Percentiles rank a stretch among this genome's conserved stretches.
Conservation (phyloP, 30 jellyfish, hydroid and myxozoan genomes). For the Aurelia sp. region DNA sequence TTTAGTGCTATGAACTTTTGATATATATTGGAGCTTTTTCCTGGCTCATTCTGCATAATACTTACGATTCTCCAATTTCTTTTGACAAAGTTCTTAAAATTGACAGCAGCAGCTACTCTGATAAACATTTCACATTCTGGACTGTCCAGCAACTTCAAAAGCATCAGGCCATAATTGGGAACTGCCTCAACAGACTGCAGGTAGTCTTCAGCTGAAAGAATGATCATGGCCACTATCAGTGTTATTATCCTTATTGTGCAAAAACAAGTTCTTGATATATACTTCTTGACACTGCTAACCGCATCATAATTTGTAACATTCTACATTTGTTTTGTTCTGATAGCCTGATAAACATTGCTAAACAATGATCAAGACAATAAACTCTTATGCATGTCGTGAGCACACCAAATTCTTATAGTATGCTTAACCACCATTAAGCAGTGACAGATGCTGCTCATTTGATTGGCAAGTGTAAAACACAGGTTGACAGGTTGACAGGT, state of each 20-base stretch:
- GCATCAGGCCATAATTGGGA: constrained; percentile 82
- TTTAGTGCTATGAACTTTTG: no score
- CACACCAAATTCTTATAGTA: no score
- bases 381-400: no score
- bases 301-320: no score
- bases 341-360: no score
- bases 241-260: neutral
- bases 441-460: no score
- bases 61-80: constrained; percentile 95
- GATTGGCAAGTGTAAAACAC: no score
- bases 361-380: no score
- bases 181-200: constrained; percentile 83
- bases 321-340: no score
- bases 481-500: no score
- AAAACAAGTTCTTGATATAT: neutral
- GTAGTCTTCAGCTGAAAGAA: constrained; percentile 80
- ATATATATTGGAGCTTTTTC: no score
- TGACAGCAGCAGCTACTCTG: constrained; percentile 90
- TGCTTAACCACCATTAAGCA: no score
- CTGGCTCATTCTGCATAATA: neutral
- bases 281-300: neutral
- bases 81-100: constrained; percentile 85
- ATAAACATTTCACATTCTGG: constrained; percentile 68
- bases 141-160: constrained; percentile 71
- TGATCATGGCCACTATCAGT: neutral